phyloP scores from a whole-genome alignment of 2,113 vertebrate species.

The Daboia siamensis region DNA sequence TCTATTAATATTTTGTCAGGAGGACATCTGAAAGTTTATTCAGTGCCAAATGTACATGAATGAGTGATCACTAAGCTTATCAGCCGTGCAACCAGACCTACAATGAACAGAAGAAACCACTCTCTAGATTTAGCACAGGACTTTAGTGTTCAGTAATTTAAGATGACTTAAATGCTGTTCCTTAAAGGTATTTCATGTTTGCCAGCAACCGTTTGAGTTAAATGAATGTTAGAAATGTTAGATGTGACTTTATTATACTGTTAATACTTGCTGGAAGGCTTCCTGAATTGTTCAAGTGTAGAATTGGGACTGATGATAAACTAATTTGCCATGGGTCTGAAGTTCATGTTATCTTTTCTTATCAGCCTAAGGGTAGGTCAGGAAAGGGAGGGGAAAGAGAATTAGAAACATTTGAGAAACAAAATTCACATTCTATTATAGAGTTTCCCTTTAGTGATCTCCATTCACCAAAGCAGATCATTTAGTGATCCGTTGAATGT shows the following conservation, averaged over 20 bases:
- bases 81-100: conserved; percentile 47
- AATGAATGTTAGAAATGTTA: conserved; percentile 68
- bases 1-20: not conserved
- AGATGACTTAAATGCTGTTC: conserved; percentile 59
- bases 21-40: conserved; percentile 43
- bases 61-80: conserved; percentile 50
- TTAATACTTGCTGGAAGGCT: conserved; percentile 72
- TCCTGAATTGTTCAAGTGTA: conserved; percentile 65
- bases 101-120: conserved; percentile 43
- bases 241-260: conserved; percentile 70
- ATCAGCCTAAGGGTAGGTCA: conserved; percentile 66
- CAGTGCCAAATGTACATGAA: conserved; percentile 51
- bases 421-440: conserved; percentile 50
- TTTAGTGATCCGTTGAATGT: conserved; percentile 57
- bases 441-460: conserved; percentile 45
- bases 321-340: conserved; percentile 67
- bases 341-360: conserved; percentile 67
- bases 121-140: conserved; percentile 51
- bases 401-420: conserved; percentile 57
- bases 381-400: conserved; percentile 16
- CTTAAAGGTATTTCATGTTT: conserved; percentile 59
- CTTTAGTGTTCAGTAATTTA: conserved; percentile 54
- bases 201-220: conserved; percentile 61
- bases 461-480: not conserved
- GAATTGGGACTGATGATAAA: conserved; percentile 65